Evolutionary conservation across 2,888 invertebrate genomes (phyloP), one percentile per base, ranked within the genome.

Genomic region (Hirtodrosophila trivittata): DNA sequence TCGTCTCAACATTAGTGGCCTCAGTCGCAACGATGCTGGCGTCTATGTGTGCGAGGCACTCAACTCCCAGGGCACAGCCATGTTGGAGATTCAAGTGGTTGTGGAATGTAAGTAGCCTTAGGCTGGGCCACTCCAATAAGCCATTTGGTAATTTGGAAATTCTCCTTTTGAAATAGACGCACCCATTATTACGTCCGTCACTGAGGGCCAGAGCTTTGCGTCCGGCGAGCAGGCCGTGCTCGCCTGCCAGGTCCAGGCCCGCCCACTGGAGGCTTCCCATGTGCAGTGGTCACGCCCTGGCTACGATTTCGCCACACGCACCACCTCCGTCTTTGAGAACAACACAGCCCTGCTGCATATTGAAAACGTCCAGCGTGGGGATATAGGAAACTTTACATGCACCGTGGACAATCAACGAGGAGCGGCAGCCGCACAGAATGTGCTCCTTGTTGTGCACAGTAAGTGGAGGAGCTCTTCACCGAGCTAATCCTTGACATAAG

Each of bases 311-410:
- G 67, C 82, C 0, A 70, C 81, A 3, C 77, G 89, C 52, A 89
- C 89, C n/a, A 81, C 75, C 0, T 66, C 81, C 21, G 77, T 66
- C 33, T 90, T 87, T 47, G 87, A 87, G 52, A 89, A 90, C 59
- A 82, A 74, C 28, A 89, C 89, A 1, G 87, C 89, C 9, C 73
- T 83, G 47, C 66, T 89, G 41, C 87, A 89, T 55, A 88, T 89
- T 10, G 88, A 86, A 25, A 80, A 87, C 38, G 90, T 90, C 1
- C 88, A 90, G 63, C 86, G 89, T 9, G 76, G 81, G 1, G 89
- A 89, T 45, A 87, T 88, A 12, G 89, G 89, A 8, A 89, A 89
- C 46, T 89, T 89, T 45, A 90, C 89, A 7, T 89, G 89, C 59
- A 83, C 71, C 0, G 89, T 84, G 38, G 89, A 89, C 60, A 89